Evolutionary conservation across 2,113 vertebrate species (phyloP), one percentile per base, ranked within the genome.

Genomic region (Catharus minimus): DNA sequence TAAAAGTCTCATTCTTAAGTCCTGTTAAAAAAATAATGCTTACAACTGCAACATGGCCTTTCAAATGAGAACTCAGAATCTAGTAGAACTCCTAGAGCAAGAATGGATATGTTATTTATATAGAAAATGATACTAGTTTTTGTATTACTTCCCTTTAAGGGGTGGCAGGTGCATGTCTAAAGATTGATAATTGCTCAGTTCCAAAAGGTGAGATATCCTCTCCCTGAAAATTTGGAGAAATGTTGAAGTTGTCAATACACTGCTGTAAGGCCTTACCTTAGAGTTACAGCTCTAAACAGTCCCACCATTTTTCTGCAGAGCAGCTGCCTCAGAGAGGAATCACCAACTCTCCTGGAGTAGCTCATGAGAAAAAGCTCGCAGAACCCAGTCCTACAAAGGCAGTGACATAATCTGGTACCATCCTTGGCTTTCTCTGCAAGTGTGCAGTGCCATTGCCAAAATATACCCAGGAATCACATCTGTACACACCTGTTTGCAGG

Each of bases 101-200:
- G 24, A 76, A 65, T 7, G 47, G 27, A 38, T 33, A 16, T 4
- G 5, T 38, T 77, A 61, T 56, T 77, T 66, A 6, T 49, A 74
- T 0, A 1, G 11, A 55, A 21, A 61, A 50, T 32, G 2, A n/a
- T 49, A 30, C 1, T 30, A 0, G 1, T 15, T 73, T 80, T 56
- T 57, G 15, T 33, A 26, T 90, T 73, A n/a, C 6, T 44, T 41
- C 26, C 23, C 16, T 75, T 64, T 53, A 20, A 80, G 28, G 19
- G 5, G 13, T 32, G 30, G 4, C 52, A 71, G 46, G 15, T 41
- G 23, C 11, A 55, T 82, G 85, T 86, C 56, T 38, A 23, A 75
- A 67, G 17, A 43, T 64, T 47, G 21, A 33, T 36, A 75, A 58
- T 41, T 46, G 6, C 15, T 72, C 3, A 2, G 14, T 65, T 82